Evolutionary conservation across 2,888 invertebrate genomes (phyloP), one percentile per base, ranked within the genome.

Genomic region (Oscheius sp.): DNA sequence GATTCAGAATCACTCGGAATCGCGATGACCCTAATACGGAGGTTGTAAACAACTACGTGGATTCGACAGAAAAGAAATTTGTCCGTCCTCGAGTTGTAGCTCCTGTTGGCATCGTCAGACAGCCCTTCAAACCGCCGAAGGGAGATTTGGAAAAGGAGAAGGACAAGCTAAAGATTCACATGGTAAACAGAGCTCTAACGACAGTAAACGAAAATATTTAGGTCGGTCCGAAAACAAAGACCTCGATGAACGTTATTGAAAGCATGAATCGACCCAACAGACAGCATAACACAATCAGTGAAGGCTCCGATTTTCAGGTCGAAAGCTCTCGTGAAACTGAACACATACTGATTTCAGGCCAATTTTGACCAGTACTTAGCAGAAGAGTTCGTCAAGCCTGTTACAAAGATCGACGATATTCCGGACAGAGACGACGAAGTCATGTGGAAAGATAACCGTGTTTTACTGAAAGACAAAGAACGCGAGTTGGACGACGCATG

Each of bases 401-500:
- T 3, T 7, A 50, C 29, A 5, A 57, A 57, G 21, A 32, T 35
- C 2, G 58, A 58, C 32, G 58, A 70, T 10, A 48, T 58, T 32
- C 58, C 57, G 58, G 70, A 70, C 11, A 42, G 70, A 32, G 70
- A 68, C 33, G 68, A 70, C 32, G n/a, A 70, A 48, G 4, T 70
- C 58, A 70, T 59, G 59, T 59, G 70, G 58, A 59, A 57, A 10
- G 58, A 58, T 21, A 57, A 70, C n/a, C 29, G 58, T 21, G 11
- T n/a, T 1, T 37, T 33, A 7, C 51, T 62, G 33, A 72, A 72
- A 10, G 62, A 63, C 11, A 50, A 47, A 11, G 72, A 72, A 21
- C 21, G 72, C 29, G 74, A 74, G 21, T 42, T 74, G 3, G 74
- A 74, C 32, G 74, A 74, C n/a, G 74, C 74, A 11, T 74, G 74